Base-by-base conservation (phyloP, 2,797 vertebrate species). In the Sebastiscus albofasciatus region DNA sequence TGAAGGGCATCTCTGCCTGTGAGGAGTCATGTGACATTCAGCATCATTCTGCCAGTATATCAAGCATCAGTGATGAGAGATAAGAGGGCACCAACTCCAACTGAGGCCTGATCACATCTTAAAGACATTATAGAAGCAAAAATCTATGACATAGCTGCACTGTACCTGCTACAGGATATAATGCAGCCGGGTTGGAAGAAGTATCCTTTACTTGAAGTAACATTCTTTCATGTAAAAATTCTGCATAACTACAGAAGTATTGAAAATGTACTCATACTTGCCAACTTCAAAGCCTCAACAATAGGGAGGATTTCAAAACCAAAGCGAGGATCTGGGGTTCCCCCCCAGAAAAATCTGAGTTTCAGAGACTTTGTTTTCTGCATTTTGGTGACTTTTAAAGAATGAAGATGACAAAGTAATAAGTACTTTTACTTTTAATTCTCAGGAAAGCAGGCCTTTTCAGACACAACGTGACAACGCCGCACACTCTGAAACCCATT, bases 1-100 rank as follows among this genome's bases (percentile, higher is more conserved):
- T 72, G 80, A 75, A 89, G 89, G 79, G 85, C 83, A 74, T 83
- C 75, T 79, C 64, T 87, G 81, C 64, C 75, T 83, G 77, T 67
- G 22, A 73, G 75, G 77, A 85, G 68, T 82, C 81, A 68, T 72
- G 72, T 82, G 72, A 69, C 33, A 33, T 56, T 79, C 78, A 34
- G 66, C 61, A 26, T 77, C 62, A 49, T 33, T 69, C 75, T 64
- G 73, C 54, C 72, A 78, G 58, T 18, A 56, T 27, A 78, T 61
- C 56, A 58, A 11, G 36, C 69, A 26, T 62, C 82, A 59, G 20
- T 12, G 77, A 86, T 72, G 75, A 67, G 67, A 59, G 59, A 80
- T 52, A 49, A 79, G 68, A 65, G 18, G 58, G 20, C 46, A 14
- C 60, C 67, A 36, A 24, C 36, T 52, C 26, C 11, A 16, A 64